phyloP scores from a whole-genome alignment of 2,113 vertebrate species.

The Spea multiplicata region DNA sequence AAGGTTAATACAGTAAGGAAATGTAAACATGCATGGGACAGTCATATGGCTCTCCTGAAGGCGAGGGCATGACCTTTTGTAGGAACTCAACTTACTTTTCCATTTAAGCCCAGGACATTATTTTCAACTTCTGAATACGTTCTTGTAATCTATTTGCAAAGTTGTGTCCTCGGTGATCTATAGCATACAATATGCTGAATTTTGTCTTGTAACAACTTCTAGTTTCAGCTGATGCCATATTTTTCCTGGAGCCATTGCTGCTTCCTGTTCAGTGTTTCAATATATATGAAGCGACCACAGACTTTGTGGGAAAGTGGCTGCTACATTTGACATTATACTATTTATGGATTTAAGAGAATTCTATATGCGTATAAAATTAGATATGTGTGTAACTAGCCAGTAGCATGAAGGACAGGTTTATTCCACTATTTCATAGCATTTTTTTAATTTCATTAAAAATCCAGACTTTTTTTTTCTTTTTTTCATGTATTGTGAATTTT shows the following conservation, averaged over 20 bases:
- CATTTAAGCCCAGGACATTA: too few relatives aligned
- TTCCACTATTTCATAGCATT: conserved; percentile 1
- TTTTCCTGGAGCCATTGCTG: conserved; percentile 42
- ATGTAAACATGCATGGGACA: too few relatives aligned
- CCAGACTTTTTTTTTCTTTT: too few relatives aligned
- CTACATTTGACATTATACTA: conserved; percentile 6
- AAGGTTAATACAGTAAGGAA: too few relatives aligned
- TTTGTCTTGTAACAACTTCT: conserved; percentile 41
- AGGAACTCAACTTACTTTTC: too few relatives aligned
- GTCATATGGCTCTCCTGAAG: too few relatives aligned
- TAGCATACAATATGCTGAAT: background rate
- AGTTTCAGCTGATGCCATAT: conserved; percentile 42
- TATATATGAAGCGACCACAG: conserved; percentile 38
- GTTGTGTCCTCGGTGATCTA: conserved; percentile 6
- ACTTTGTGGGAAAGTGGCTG: conserved; percentile 23
- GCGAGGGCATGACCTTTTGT: too few relatives aligned
- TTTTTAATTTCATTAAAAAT: too few relatives aligned
- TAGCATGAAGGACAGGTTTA: conserved; percentile 6
- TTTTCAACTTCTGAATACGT: background rate
- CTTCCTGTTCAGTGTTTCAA: conserved; percentile 37
- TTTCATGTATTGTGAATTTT: too few relatives aligned
- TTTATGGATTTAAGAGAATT: conserved; percentile 20
- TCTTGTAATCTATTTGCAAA: background rate
- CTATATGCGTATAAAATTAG: conserved; percentile 15
- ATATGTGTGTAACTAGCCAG: background rate